Conservation (phyloP, 2,113 vertebrate genomes). For the Sciurus niger region DNA sequence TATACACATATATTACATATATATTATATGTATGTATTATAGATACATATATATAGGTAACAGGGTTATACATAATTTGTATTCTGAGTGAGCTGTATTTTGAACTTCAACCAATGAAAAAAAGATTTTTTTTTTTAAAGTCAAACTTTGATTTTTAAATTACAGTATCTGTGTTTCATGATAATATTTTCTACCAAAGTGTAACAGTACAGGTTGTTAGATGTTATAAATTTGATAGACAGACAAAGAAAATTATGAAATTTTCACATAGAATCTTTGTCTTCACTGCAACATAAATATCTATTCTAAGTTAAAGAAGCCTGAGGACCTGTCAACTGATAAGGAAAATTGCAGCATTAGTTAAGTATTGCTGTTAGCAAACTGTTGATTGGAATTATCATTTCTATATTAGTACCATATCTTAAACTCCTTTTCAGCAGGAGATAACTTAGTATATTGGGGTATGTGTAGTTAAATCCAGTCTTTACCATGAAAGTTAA, state of each 20-base stretch:
- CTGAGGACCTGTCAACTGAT: not conserved
- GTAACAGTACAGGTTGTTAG: not conserved
- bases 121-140: too few relatives aligned
- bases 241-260: not conserved
- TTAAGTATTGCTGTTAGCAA: slow-evolving; percentile 48
- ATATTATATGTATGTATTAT: too few relatives aligned
- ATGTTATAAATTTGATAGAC: not conserved
- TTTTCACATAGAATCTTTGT: not conserved
- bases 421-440: slow-evolving; percentile 19
- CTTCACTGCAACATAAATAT: slow-evolving; percentile 13
- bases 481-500: slow-evolving; percentile 11
- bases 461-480: not conserved
- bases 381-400: not conserved
- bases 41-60: not conserved
- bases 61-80: not conserved
- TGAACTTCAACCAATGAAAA: slow-evolving; percentile 7
- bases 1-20: too few relatives aligned
- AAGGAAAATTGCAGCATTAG: not conserved
- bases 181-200: not conserved
- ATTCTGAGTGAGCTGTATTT: not conserved
- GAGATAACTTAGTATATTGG: not conserved
- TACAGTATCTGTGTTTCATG: slow-evolving; percentile 3
- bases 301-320: not conserved
- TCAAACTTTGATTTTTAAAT: not conserved
- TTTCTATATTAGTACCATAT: not conserved